phyloP scores from a whole-genome alignment of 2,797 vertebrate genomes.

The Sardinella longiceps region DNA sequence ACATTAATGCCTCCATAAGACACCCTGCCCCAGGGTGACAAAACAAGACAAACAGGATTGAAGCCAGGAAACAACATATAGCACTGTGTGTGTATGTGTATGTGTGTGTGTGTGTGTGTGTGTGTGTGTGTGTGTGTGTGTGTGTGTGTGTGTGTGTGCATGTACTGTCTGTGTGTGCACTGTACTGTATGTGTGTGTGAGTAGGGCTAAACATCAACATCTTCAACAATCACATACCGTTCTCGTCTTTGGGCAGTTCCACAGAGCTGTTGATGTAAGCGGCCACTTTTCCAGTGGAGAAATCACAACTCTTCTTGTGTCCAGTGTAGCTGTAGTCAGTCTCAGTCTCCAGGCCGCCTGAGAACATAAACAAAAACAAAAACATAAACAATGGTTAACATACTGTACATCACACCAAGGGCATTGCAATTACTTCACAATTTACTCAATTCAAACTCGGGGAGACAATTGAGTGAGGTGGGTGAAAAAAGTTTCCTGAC shows the following conservation, averaged over 20 bases:
- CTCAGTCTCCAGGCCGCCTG: slow-evolving; percentile 88
- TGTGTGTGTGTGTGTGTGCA: too few relatives aligned
- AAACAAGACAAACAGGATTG: not conserved
- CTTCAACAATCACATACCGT: slow-evolving; percentile 61
- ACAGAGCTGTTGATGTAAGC: slow-evolving; percentile 90
- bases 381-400: not conserved
- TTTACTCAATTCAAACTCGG: too few relatives aligned
- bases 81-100: not conserved
- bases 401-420: not conserved
- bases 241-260: slow-evolving; percentile 83
- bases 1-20: not conserved
- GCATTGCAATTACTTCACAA: not conserved
- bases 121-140: not conserved
- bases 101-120: not conserved
- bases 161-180: too few relatives aligned
- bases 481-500: not conserved
- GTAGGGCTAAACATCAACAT: not conserved
- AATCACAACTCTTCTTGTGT: slow-evolving; percentile 78
- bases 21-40: not conserved
- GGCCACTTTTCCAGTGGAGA: slow-evolving; percentile 77
- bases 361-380: not conserved
- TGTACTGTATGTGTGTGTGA: too few relatives aligned
- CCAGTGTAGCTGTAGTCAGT: slow-evolving; percentile 84
- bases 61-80: not conserved
- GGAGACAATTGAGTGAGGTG: too few relatives aligned